Evolutionary conservation across 2,888 invertebrate genomes (phyloP).

Genomic region (Thumatha senex): DNA sequence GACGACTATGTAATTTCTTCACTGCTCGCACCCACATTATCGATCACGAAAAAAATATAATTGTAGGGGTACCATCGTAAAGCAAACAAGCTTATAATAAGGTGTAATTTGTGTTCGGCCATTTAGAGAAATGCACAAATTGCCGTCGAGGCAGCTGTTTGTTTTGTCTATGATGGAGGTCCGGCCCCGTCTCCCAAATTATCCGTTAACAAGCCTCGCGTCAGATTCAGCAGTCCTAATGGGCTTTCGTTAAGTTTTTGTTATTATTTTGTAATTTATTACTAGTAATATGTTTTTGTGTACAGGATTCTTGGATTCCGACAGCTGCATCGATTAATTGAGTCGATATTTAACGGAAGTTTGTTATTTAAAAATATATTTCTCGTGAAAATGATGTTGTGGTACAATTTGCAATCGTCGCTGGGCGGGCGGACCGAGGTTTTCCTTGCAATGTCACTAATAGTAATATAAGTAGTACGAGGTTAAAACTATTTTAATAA

Average conservation of each 20-base stretch:
- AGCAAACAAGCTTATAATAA: slow-evolving; percentile 84
- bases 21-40: slow-evolving; percentile 78
- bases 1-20: slow-evolving; percentile 79
- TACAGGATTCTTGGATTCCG: slow-evolving; percentile 65
- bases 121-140: slow-evolving; percentile 84
- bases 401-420: slow-evolving; percentile 3
- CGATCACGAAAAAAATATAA: slow-evolving; percentile 80
- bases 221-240: slow-evolving; percentile 84
- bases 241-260: slow-evolving; percentile 82
- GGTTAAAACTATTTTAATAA: no score
- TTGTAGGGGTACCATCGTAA: slow-evolving; percentile 82
- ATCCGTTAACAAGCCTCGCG: slow-evolving; percentile 82
- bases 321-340: slow-evolving; percentile 75
- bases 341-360: slow-evolving; percentile 39
- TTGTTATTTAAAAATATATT: slow-evolving; percentile 19
- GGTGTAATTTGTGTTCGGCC: slow-evolving; percentile 82
- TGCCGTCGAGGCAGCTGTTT: slow-evolving; percentile 79
- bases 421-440: slow-evolving; percentile 21
- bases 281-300: slow-evolving; percentile 69
- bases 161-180: slow-evolving; percentile 83
- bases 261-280: slow-evolving; percentile 77
- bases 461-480: not conserved
- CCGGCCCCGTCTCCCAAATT: slow-evolving; percentile 72
- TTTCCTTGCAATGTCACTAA: slow-evolving; percentile 15
- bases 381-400: slow-evolving; percentile 7